phyloP scores from a whole-genome alignment of 2,797 vertebrate species.

The Anguilla anguilla region DNA sequence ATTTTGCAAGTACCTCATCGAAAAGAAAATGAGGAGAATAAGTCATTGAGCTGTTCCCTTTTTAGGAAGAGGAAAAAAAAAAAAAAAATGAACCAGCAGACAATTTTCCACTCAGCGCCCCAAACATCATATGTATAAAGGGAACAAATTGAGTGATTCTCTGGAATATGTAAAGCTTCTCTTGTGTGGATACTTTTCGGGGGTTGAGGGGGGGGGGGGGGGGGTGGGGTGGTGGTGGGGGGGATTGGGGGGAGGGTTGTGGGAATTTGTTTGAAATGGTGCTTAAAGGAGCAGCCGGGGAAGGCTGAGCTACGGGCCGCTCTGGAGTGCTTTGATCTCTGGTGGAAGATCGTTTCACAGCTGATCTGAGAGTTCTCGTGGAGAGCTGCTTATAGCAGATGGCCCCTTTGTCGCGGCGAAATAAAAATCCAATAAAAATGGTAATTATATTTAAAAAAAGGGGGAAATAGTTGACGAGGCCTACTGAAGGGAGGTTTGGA shows the following conservation, averaged over 20 bases:
- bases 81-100: conserved; percentile 24
- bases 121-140: conserved; percentile 33
- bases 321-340: conserved; percentile 60
- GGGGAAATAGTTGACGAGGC: conserved; percentile 62
- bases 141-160: conserved; percentile 34
- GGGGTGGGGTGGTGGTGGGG: too few relatives aligned
- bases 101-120: conserved; percentile 38
- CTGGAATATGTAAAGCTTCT: conserved; percentile 45
- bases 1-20: conserved; percentile 25
- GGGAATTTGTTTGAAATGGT: conserved; percentile 45
- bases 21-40: conserved; percentile 16
- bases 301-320: conserved; percentile 17
- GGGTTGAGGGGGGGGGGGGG: background rate
- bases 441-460: conserved; percentile 76
- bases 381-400: conserved; percentile 74
- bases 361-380: conserved; percentile 63
- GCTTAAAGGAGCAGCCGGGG: conserved; percentile 33
- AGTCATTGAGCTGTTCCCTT: conserved; percentile 31
- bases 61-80: conserved; percentile 18
- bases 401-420: conserved; percentile 73
- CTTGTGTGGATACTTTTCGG: conserved; percentile 18
- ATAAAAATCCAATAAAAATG: conserved; percentile 87
- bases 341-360: conserved; percentile 64
- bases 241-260: background rate
- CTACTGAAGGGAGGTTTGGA: conserved; percentile 47